phyloP scores from a whole-genome alignment of 2,888 invertebrate species.

The Caenorhabditis sp. region DNA sequence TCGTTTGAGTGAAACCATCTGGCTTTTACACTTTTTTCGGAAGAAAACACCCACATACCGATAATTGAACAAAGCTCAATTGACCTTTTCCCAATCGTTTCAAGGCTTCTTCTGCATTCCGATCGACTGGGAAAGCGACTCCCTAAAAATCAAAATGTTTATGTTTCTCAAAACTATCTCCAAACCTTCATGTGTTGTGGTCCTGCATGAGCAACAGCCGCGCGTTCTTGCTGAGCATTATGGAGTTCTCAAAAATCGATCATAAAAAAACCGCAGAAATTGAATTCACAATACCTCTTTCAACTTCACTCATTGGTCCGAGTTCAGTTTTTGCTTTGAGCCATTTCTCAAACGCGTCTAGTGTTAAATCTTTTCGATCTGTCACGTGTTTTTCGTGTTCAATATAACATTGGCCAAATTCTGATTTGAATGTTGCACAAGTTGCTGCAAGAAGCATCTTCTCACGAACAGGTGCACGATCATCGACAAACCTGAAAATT shows the following conservation, averaged over 20 bases:
- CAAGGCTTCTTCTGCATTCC: constrained; percentile 82
- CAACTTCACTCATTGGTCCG: constrained; percentile 82
- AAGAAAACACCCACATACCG: constrained; percentile 70
- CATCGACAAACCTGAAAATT: constrained; percentile 89
- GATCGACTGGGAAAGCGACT: constrained; percentile 85
- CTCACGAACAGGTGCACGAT: constrained; percentile 83
- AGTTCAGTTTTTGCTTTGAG: constrained; percentile 82
- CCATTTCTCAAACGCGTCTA: constrained; percentile 84
- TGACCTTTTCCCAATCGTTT: constrained; percentile 79
- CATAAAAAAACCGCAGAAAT: too few relatives aligned
- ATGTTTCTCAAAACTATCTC: too few relatives aligned
- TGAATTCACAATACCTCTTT: constrained; percentile 72
- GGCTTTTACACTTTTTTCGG: background rate
- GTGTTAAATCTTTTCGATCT: constrained; percentile 77
- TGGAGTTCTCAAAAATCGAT: constrained; percentile 48
- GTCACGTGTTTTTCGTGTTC: constrained; percentile 94
- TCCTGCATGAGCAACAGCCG: constrained; percentile 59
- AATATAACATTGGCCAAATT: constrained; percentile 92
- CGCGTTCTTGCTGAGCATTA: constrained; percentile 54
- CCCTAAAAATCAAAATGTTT: too few relatives aligned
- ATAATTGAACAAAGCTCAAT: constrained; percentile 88
- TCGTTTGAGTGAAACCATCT: background rate
- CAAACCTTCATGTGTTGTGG: constrained; percentile 71
- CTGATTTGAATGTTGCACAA: constrained; percentile 92
- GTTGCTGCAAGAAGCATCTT: constrained; percentile 98